Conservation (phyloP, 2,113 vertebrate species). For the Petroica traversi region DNA sequence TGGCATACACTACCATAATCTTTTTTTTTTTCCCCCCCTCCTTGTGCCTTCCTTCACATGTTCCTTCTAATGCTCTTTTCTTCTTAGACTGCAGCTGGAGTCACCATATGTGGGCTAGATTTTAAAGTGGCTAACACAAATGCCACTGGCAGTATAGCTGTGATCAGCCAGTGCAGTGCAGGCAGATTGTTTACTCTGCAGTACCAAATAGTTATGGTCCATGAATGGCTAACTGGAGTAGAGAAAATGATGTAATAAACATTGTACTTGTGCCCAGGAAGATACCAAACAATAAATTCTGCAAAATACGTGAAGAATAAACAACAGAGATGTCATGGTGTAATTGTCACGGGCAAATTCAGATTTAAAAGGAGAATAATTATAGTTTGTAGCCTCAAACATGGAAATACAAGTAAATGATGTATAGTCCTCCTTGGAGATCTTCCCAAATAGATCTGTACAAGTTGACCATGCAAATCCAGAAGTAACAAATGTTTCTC, state of each 20-base stretch:
- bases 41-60: not conserved
- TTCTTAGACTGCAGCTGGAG: not conserved
- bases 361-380: not conserved
- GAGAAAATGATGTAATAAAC: not conserved
- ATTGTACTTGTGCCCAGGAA: not conserved
- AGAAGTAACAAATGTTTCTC: not conserved
- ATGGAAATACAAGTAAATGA: not conserved
- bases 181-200: not conserved
- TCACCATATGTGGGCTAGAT: not conserved
- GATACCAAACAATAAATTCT: not conserved
- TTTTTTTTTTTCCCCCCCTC: not conserved
- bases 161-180: not conserved
- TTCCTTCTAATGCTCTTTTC: not conserved
- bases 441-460: not conserved
- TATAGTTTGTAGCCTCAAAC: not conserved
- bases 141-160: not conserved
- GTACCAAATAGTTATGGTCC: not conserved
- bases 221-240: not conserved
- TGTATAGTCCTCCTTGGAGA: not conserved
- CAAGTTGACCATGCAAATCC: not conserved
- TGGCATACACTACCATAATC: not conserved
- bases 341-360: not conserved
- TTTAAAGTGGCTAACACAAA: not conserved
- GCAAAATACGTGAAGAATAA: not conserved
- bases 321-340: not conserved